Base-by-base conservation (phyloP, 1,140 invertebrate genomes). In the Streblospio benedicti region DNA sequence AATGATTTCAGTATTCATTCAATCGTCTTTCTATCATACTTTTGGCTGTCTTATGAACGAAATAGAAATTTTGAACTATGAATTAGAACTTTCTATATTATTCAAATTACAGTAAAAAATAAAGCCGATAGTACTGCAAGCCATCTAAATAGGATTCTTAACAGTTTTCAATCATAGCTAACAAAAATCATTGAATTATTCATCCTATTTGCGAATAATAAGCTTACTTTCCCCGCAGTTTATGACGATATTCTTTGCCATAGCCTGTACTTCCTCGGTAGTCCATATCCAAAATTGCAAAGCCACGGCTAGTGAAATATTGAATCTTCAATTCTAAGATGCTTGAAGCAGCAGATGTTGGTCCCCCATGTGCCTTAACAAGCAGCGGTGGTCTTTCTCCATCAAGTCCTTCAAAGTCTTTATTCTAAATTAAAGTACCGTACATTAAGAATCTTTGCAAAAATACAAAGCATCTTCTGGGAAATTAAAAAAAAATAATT, bases 231-330 rank as follows among this genome's bases (percentile, higher is more conserved):
- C 57, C 53, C n/a, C 64, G 54, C 2, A 76, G 68, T 44, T 63
- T 64, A 44, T 74, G 64, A 32, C 75, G 68, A 64, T 74, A 77
- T n/a, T 59, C 49, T 35, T 67, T 67, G 6, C 74, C 74, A 67
- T 72, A 76, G n/a, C 77, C 76, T 9, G 73, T 76, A 30, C 73
- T 76, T 5, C 77, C 77, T 18, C 77, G 59, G 57, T 79, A 79
- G 63, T 79, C 71, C 2, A 79, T 76, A 67, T 74, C 73, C 6
- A 79, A 64, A 2, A 79, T 71, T 12, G 74, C 77, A 67, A 79
- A 71, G 20, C 77, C 77, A 23, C 77, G 65, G 45, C 68, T 72
- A 4, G 77, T 79, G 54, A 71, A 78, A 64, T 77, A 79, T 67
- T 79, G 77, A 20, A 73, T 74, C 50, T 70, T 70, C 5, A 78